Conservation (phyloP, 2,797 vertebrate genomes). For the Ciconia nigra region DNA sequence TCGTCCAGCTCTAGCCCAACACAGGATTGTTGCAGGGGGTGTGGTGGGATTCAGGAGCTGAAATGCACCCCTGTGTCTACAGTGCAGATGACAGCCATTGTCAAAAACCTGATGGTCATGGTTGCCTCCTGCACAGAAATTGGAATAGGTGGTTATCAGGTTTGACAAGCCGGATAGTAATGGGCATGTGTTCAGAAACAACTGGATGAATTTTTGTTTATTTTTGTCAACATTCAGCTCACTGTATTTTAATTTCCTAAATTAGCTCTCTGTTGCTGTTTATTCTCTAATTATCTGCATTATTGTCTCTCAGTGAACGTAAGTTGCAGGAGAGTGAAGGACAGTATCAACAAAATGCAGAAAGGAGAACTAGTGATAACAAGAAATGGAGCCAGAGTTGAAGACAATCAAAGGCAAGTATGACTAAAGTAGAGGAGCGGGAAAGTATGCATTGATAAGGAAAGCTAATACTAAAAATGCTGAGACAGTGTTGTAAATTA, state of each 20-base stretch:
- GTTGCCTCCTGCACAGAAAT: not conserved
- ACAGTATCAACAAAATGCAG: not conserved
- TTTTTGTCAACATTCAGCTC: not conserved
- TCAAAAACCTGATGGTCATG: not conserved
- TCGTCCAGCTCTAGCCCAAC: not conserved
- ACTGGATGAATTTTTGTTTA: not conserved
- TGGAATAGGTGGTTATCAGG: not conserved
- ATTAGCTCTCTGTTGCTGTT: not conserved
- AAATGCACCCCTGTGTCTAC: not conserved
- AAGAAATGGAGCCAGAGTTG: not conserved
- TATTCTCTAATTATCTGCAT: not conserved
- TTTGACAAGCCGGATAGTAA: not conserved
- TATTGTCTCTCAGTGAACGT: not conserved
- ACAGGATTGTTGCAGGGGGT: not conserved
- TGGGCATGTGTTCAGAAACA: not conserved
- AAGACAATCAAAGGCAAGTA: not conserved
- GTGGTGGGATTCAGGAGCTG: not conserved
- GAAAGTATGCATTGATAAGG: not conserved
- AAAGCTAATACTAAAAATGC: not conserved
- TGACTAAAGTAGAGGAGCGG: not conserved
- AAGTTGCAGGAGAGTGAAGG: not conserved
- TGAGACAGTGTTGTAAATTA: not conserved
- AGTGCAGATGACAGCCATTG: not conserved
- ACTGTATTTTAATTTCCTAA: not conserved
- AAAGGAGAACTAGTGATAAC: not conserved